A percentile compares a stretch with the other conserved stretches of the same genome.
These are phyloP conservation scores for Aphis craccivora DNA, from an alignment of 1,140 invertebrate genomes.

Conservation along the genomic window DNA sequence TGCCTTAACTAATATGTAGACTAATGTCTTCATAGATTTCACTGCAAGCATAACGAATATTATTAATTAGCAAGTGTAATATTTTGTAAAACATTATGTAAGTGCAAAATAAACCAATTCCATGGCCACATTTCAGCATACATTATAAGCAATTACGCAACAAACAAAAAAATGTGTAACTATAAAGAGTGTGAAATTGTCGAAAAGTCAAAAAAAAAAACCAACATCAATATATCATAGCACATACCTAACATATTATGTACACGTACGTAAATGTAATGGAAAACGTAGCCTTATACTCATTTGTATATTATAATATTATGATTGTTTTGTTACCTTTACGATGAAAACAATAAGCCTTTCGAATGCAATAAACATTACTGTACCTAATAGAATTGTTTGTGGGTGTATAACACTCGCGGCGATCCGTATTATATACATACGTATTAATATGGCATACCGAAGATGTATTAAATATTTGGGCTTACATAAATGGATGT, in stretches of 20 bases:
- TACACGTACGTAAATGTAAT: neutral
- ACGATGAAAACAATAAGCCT: neutral
- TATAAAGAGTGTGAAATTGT: neutral
- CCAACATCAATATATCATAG: neutral
- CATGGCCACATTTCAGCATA: neutral
- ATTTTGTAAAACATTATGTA: neutral
- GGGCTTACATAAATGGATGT: neutral
- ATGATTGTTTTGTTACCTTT: slow-evolving; percentile 1
- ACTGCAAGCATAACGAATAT: neutral
- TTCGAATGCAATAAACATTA: neutral
- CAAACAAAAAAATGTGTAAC: neutral
- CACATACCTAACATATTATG: neutral
- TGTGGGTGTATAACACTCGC: neutral
- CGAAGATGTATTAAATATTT: neutral
- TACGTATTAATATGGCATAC: neutral
- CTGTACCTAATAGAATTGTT: neutral
- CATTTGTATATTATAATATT: neutral
- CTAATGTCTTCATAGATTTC: neutral
- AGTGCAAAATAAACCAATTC: neutral
- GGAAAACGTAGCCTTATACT: neutral
- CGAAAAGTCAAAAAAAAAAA: neutral
- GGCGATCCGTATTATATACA: neutral
- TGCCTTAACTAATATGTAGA: neutral
- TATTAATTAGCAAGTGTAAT: slow-evolving; percentile 12
- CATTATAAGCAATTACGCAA: neutral